phyloP scores from a whole-genome alignment of 2,888 invertebrate genomes.

The Drosophila hamatofila region DNA sequence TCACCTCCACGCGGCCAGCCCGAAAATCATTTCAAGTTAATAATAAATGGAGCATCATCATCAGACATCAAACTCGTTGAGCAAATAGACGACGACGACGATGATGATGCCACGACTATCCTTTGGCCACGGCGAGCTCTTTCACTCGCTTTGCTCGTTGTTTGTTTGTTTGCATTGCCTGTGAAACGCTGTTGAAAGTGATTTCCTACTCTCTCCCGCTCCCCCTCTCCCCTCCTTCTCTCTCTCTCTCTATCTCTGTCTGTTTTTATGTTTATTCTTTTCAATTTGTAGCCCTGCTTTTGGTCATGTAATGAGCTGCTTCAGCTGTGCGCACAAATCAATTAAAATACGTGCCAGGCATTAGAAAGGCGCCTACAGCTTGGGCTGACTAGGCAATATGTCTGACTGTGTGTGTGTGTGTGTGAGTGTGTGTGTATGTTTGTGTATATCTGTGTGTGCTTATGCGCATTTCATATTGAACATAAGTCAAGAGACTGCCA shows the following conservation, averaged over 20 bases:
- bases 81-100: constrained; percentile 57
- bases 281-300: constrained; percentile 43
- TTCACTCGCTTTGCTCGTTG: constrained; percentile 38
- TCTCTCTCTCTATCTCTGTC: constrained; percentile 5
- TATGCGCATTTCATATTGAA: constrained; percentile 77
- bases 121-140: constrained; percentile 42
- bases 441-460: constrained; percentile 60
- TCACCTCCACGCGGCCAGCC: constrained; percentile 76
- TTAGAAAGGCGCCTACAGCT: constrained; percentile 55
- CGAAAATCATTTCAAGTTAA: constrained; percentile 82
- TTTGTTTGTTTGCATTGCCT: constrained; percentile 53
- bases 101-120: constrained; percentile 39
- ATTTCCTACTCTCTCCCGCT: constrained; percentile 25
- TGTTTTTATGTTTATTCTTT: constrained; percentile 24
- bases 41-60: constrained; percentile 83
- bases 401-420: constrained; percentile 6
- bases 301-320: constrained; percentile 56
- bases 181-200: constrained; percentile 55
- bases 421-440: constrained; percentile 7
- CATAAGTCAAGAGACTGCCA: constrained; percentile 78
- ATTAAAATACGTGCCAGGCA: constrained; percentile 84
- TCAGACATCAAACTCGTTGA: constrained; percentile 76
- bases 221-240: not conserved
- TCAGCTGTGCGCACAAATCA: constrained; percentile 71
- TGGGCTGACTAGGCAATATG: constrained; percentile 64